phyloP scores from a whole-genome alignment of 2,888 invertebrate species.

The Acrobasis consociella region DNA sequence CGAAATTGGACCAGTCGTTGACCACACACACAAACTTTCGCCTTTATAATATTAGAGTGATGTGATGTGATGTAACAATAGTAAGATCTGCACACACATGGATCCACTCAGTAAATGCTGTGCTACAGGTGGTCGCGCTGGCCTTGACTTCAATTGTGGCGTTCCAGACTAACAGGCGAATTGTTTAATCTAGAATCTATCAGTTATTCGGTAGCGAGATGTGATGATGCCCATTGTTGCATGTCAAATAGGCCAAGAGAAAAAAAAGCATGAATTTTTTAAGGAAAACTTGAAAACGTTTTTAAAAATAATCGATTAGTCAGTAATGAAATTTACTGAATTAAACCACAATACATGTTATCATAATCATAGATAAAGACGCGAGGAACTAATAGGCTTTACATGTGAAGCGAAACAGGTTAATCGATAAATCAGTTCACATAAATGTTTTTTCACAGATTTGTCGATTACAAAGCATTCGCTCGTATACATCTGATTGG shows the following conservation, averaged over 20 bases:
- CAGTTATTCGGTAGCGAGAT: constrained; percentile 20
- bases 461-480: not conserved
- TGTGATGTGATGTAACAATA: constrained; percentile 23
- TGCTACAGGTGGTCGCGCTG: constrained; percentile 43
- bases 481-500: constrained; percentile 7
- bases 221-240: not conserved
- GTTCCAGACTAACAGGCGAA: constrained; percentile 28
- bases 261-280: not conserved
- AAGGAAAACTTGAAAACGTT: not conserved
- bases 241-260: not conserved
- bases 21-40: no score
- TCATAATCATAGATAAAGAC: constrained; percentile 1
- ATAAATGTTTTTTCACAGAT: not conserved
- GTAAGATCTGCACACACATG: constrained; percentile 25
- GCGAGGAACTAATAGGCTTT: not conserved
- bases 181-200: constrained; percentile 30
- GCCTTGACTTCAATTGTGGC: constrained; percentile 41
- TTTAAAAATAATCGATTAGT: not conserved
- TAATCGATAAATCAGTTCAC: not conserved
- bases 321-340: not conserved
- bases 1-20: no score
- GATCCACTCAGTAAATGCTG: constrained; percentile 34
- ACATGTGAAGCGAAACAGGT: not conserved
- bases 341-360: constrained; percentile 7
- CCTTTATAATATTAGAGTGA: no score